Base-by-base conservation (phyloP, 2,888 invertebrate genomes). In the Erebia palarica region DNA sequence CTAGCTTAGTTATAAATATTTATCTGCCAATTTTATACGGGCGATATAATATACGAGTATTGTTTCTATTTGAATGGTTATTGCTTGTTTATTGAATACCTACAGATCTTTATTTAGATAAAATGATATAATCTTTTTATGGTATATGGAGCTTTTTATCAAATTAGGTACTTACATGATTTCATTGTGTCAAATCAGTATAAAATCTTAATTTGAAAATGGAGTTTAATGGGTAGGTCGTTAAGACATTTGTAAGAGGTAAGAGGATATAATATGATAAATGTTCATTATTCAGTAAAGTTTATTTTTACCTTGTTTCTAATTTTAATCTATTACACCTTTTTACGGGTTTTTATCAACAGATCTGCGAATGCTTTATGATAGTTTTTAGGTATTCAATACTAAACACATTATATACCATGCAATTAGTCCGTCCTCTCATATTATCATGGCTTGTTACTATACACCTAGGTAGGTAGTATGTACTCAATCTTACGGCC, bases 401-500 rank as follows among this genome's bases (percentile, higher is more conserved):
- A 14, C 14, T n/a, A 36, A 59, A 59, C n/a, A 18, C 18, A 58
- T n/a, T n/a, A n/a, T 57, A 13, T 10, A 57, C 21, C 5, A 11
- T 44, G 18, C 47, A 27, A 49, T 49, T 16, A 65, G 16, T 27
- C 2, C 49, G 2, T n/a, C 53, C 10, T 53, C n/a, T 36, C 51
- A 53, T 65, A 65, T 65, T 65, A 65, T 65, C 49, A 64, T 13
- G 0, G 51, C 53, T 55, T 51, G 49, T 51, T 65, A 42, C 18
- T 55, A 55, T 18, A 55, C 44, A 65, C 68, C 73, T 76, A 36
- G 36, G 36, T 36, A 36, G 36, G 5, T 36, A 0, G 36, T 36
- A 36, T 5, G 36, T 36, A 70, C 74, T 66, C 68, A 73, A 73
- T 73, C 77, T 75, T 67, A 73, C 76, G 73, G 75, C 71, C 73